Evolutionary conservation across 2,113 vertebrate species (phyloP), one percentile per base, ranked within the genome.

Genomic region (Lepidothrix coronata): DNA sequence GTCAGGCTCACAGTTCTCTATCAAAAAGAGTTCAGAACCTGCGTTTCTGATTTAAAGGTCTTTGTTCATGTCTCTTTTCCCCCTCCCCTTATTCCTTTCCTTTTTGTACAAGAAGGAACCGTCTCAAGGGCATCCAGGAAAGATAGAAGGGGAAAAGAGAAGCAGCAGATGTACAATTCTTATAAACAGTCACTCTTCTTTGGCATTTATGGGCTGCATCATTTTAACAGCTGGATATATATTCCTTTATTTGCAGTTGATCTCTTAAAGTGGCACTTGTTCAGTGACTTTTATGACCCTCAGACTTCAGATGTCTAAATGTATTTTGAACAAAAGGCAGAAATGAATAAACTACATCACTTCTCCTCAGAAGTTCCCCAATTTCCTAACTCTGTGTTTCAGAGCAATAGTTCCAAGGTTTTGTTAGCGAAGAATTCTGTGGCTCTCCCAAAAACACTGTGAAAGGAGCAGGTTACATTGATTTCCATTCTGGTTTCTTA

Each of bases 61-160:
- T 66, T 65, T 30, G 27, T 35, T 61, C 28, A 8, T 9, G 27
- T 43, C 12, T 28, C 12, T 25, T 24, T 14, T 2, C 2, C 8
- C 9, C 44, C 7, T 2, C 15, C 39, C 10, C 8, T 3, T 15
- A 3, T 4, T 5, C 4, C 2, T 22, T 55, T 41, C 6, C 7
- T 19, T 22, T 39, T 73, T 85, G 37, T 5, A 25, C 31, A 24
- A 82, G 27, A 71, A 51, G 12, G 15, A 67, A 6, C 10, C 3
- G 25, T 84, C 37, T 85, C 77, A 87, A 92, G 89, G 57, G 17
- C 58, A 58, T 62, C 63, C 57, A 63, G 43, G 33, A 71, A 57
- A 43, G 49, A 57, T 11, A 5, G 62, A 49, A 79, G 35, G 16
- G 39, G 57, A 37, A 79, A 37, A 66, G 28, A 51, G 51, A 77